These are phyloP conservation scores for Drosophila recens DNA, from an alignment of 2,888 invertebrate species.

Conservation along the genomic window DNA sequence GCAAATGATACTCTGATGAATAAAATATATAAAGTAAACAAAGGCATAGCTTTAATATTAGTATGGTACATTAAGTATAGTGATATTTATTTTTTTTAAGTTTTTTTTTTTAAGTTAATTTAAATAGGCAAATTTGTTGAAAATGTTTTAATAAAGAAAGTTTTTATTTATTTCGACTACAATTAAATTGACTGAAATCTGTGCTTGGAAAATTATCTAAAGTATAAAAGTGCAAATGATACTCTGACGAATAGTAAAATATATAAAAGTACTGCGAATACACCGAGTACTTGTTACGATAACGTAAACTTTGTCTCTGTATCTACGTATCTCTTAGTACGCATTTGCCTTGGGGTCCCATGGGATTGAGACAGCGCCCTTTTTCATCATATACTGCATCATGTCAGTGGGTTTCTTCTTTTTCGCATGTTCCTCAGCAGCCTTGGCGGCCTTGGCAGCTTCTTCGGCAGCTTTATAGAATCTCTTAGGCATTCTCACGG, in stretches of 20 bases:
- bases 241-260: slow-evolving; percentile 13
- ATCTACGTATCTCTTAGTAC: not conserved
- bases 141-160: not conserved
- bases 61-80: no score
- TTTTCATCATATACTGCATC: slow-evolving; percentile 24
- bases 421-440: not conserved
- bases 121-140: not conserved
- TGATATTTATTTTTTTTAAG: no score
- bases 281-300: no score
- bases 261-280: not conserved
- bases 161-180: not conserved
- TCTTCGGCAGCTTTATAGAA: slow-evolving; percentile 11
- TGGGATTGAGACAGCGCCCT: not conserved
- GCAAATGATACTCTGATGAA: slow-evolving; percentile 31
- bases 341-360: slow-evolving; percentile 22
- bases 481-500: slow-evolving; percentile 27
- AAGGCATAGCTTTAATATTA: not conserved
- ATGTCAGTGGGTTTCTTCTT: slow-evolving; percentile 5
- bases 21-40: not conserved
- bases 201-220: slow-evolving; percentile 3
- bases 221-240: slow-evolving; percentile 18
- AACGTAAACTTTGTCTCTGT: not conserved
- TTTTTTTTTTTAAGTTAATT: not conserved
- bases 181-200: not conserved
- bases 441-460: not conserved